Evolutionary conservation across 2,888 invertebrate genomes (phyloP), one percentile per base, ranked within the genome.

Genomic region (Enoplolaimus lenunculus): DNA sequence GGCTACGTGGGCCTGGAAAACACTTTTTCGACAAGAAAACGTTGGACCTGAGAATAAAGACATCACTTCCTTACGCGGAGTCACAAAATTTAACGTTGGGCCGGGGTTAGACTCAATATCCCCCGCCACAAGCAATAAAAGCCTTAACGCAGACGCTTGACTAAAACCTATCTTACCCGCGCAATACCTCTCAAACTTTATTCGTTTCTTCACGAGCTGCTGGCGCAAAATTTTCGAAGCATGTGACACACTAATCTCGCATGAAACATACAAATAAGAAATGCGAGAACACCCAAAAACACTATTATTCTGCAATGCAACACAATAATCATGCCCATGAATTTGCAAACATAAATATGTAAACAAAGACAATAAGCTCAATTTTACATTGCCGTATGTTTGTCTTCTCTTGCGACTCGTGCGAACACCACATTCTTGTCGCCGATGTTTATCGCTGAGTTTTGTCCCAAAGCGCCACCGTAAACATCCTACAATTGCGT

Each of bases 1-100:
- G 60, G 89, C 88, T 0, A 86, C 85, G 78, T 90, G 90, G 0
- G 88, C 89, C 82, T 90, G 90, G 79, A 91, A 91, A 1, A 86
- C 86, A 79, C 90, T 90, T 81, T 88, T 89, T 74, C 89, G 85
- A 77, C 90, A 90, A 28, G 85, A 80, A 64, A 90, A 87, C 3
- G 86, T 84, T 73, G 87, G 85, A 0, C 90, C 88, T 75, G 87
- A 87, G 30, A 74, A 71, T 45, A 83, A 45, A 45, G 21, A 7
- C 45, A 7, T 45, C 21, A 21, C 7, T 45, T 45, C 7, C 7
- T 45, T 45, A 45, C 21, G 7, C 45, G 7, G 45, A 45, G 7
- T 13, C 7, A 45, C 7, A 13, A 21, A 45, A 13, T 7, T 13
- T 45, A 13, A 13, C 7, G 21, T 21, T 21, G 45, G 45, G 7